Conservation (phyloP, 2,113 vertebrate species). For the Micronisus gabar region DNA sequence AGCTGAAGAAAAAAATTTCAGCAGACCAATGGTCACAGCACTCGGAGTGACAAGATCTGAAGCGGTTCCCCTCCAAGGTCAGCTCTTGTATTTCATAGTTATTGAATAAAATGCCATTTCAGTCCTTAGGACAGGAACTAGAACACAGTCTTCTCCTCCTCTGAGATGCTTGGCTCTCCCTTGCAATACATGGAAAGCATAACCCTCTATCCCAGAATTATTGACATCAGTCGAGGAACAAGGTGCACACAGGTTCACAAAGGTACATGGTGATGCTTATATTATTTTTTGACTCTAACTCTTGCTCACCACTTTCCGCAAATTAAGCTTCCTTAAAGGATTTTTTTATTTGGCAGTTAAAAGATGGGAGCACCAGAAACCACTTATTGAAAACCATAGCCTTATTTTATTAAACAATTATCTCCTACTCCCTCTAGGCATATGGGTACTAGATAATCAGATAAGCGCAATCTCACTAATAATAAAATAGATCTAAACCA, state of each 20-base stretch:
- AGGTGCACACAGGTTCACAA: neutral
- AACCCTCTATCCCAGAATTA: neutral
- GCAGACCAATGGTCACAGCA: neutral
- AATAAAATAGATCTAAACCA: slow-evolving; percentile 11
- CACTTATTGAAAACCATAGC: slow-evolving; percentile 2
- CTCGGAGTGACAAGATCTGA: neutral
- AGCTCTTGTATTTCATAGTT: neutral
- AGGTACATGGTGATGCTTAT: neutral
- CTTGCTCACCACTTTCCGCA: slow-evolving; percentile 1
- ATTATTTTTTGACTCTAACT: neutral
- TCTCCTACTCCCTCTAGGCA: neutral
- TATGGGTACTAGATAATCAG: neutral
- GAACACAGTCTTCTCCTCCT: neutral
- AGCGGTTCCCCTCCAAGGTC: neutral
- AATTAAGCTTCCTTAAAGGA: neutral
- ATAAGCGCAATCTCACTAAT: neutral
- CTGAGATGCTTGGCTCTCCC: neutral
- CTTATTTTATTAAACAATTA: slow-evolving; percentile 36
- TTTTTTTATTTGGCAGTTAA: neutral
- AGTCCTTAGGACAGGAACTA: neutral
- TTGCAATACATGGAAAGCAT: neutral
- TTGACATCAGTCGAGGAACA: neutral
- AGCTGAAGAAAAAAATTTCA: neutral
- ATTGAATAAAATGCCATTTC: neutral
- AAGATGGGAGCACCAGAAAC: neutral